Evolutionary conservation across 64 coral and sea anemone genomes (phyloP).

Genomic region (Porites australiensis): DNA sequence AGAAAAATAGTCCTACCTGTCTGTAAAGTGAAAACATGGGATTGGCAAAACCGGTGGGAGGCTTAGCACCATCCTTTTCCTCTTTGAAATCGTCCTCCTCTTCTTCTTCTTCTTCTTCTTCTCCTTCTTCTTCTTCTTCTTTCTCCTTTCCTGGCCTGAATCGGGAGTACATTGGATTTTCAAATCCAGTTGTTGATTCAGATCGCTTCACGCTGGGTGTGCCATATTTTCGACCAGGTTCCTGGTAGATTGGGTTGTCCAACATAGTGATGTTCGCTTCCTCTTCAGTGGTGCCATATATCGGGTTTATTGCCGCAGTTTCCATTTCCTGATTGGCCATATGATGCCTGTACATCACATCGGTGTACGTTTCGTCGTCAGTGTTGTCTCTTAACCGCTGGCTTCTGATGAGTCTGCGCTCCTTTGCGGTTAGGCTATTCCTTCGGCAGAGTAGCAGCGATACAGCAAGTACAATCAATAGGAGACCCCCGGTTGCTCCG

Average conservation of each 20-base stretch:
- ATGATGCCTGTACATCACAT: slow-evolving; percentile 65
- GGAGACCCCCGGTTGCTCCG: neutral
- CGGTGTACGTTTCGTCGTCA: slow-evolving; percentile 14
- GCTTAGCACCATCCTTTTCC: neutral
- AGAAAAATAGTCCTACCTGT: neutral
- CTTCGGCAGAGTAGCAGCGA: slow-evolving; percentile 29
- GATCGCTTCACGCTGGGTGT: neutral
- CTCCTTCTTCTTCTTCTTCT: neutral
- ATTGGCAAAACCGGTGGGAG: slow-evolving; percentile 15
- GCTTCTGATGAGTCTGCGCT: neutral
- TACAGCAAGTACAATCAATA: neutral
- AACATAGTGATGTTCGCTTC: neutral
- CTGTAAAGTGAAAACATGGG: slow-evolving; percentile 5
- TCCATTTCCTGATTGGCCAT: slow-evolving; percentile 35
- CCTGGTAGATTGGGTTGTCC: slow-evolving; percentile 49
- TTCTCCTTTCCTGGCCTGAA: neutral
- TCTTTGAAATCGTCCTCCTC: neutral
- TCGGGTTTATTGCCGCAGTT: neutral
- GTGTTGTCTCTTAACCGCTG: neutral
- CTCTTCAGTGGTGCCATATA: slow-evolving; percentile 34
- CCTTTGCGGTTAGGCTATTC: neutral
- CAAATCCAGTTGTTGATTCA: slow-evolving; percentile 7
- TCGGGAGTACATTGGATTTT: slow-evolving; percentile 22
- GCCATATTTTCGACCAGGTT: neutral
- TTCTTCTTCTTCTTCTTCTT: neutral